phyloP scores from a whole-genome alignment of 1,140 invertebrate species.

The Mercenaria mercenaria region DNA sequence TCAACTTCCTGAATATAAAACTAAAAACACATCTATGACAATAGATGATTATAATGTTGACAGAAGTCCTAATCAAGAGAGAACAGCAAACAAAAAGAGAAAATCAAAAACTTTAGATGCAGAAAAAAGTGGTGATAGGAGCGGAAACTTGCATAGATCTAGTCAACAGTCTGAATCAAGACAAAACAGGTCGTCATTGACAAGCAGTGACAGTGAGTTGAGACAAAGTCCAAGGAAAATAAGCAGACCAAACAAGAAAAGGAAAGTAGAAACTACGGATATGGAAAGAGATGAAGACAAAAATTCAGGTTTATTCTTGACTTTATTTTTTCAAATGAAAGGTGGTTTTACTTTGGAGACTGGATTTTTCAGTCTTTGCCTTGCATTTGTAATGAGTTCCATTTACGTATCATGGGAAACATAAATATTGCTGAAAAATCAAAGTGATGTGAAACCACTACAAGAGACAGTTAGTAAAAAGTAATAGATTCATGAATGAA shows the following conservation, averaged over 20 bases:
- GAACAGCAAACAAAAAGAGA: not conserved
- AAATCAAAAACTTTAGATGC: not conserved
- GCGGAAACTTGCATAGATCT: not conserved
- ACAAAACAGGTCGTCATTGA: not conserved
- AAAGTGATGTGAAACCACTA: not conserved
- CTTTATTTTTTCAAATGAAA: not conserved
- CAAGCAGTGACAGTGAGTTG: not conserved
- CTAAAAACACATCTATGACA: too few species aligned
- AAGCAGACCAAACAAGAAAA: not conserved
- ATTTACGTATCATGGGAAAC: too few species aligned
- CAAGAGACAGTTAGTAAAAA: too few species aligned
- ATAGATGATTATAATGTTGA: not conserved
- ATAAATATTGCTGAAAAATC: too few species aligned
- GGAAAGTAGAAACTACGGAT: not conserved
- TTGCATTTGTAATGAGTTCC: too few species aligned
- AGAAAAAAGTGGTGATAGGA: not conserved
- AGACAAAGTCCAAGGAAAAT: not conserved
- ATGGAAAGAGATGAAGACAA: not conserved
- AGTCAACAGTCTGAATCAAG: not conserved
- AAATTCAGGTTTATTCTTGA: not conserved
- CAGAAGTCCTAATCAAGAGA: not conserved
- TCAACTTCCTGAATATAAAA: not conserved
- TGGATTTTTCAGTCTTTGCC: too few species aligned
- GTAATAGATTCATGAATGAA: too few species aligned
- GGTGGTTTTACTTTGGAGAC: too few species aligned